Base-by-base conservation (phyloP, 37 sponge, comb jelly and placozoan species). In the Geodia barretti region DNA sequence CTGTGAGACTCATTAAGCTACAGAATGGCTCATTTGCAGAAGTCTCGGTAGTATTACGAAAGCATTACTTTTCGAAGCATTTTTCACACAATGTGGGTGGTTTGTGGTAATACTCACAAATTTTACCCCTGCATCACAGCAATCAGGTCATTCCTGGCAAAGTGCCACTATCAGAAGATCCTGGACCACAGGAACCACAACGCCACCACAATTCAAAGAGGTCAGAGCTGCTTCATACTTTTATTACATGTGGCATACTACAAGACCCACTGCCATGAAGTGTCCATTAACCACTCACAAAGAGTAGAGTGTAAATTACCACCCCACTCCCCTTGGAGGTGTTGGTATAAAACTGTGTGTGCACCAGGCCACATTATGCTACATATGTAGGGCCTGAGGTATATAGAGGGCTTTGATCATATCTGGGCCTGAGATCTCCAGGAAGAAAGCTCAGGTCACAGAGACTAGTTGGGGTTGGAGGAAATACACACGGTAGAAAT, bases 201-300 rank as follows among this genome's bases (percentile, higher is more conserved):
- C 38, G 89, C 89, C 29, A 19, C 38, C 21, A 70, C 66, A 1
- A 82, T 88, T 34, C 83, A 83, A 60, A 78, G 37, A 63, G 78
- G 83, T 83, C 19, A 25, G 23, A 2, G 20, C 65, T 26, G 7
- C 30, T 64, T 64, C n/a, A 64, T 25, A 23, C n/a, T 23, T 4
- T 28, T 26, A 14, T 47, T 47, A 14, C 11, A 47, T 7, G 14
- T 47, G 7, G 11, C 7, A 47, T 47, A 47, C 14, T 47, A 47
- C 7, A 7, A 47, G 7, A 14, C 54, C 14, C 54, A 7, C 54
- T 47, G n/a, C n/a, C n/a, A n/a, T n/a, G n/a, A n/a, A n/a, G n/a
- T n/a, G n/a, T n/a, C n/a, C n/a, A n/a, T n/a, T n/a, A n/a, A n/a
- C n/a, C n/a, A n/a, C n/a, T n/a, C n/a, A n/a, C n/a, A n/a, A n/a